Conservation (phyloP, 1,140 invertebrate species). For the Diploscapter pachys region DNA sequence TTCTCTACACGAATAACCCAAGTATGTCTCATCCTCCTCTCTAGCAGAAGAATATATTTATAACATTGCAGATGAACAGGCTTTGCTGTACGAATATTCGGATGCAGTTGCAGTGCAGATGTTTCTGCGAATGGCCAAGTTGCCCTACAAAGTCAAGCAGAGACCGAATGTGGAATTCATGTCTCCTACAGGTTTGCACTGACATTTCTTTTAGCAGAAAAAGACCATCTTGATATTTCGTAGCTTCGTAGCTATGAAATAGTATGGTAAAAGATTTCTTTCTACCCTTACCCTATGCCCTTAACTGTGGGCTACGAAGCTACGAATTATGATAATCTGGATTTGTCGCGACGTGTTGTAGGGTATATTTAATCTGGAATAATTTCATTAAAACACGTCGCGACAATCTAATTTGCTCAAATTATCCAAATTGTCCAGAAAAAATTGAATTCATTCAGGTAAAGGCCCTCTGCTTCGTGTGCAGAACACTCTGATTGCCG, state of each 20-base stretch:
- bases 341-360: too few relatives aligned
- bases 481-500: conserved; percentile 80
- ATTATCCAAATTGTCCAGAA: too few relatives aligned
- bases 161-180: conserved; percentile 87
- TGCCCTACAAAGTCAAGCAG: conserved; percentile 71
- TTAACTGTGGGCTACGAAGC: too few relatives aligned
- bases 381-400: neutral
- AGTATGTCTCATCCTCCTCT: conserved; percentile 27
- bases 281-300: too few relatives aligned
- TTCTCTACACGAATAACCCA: conserved; percentile 46
- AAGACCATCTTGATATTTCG: too few relatives aligned
- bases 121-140: conserved; percentile 84
- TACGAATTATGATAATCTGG: too few relatives aligned
- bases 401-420: too few relatives aligned
- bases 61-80: conserved; percentile 48
- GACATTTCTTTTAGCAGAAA: conserved; percentile 20
- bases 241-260: too few relatives aligned
- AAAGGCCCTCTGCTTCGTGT: conserved; percentile 85
- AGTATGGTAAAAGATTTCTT: too few relatives aligned
- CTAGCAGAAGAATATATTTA: neutral
- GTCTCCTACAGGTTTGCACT: conserved; percentile 75
- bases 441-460: conserved; percentile 61
- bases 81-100: conserved; percentile 54
- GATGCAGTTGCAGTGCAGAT: conserved; percentile 62
- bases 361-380: neutral